Conservation (phyloP, 2,113 vertebrate species). For the Falcunculus frontatus region DNA sequence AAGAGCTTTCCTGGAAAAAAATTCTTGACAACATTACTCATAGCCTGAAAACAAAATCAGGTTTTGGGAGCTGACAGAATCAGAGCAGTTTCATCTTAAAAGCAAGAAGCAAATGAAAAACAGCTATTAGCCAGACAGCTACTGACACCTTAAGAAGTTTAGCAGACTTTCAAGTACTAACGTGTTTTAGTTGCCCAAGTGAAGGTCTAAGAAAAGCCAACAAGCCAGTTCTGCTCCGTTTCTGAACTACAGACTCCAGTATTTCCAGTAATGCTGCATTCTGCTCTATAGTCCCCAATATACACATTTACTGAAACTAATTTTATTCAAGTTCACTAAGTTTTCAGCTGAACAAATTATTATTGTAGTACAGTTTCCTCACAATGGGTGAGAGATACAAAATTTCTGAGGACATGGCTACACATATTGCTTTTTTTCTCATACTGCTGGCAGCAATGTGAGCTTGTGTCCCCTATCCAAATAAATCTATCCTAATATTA, state of each 20-base stretch:
- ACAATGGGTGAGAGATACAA: neutral
- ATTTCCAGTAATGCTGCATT: neutral
- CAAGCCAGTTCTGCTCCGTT: neutral
- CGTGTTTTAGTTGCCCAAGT: neutral
- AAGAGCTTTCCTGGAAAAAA: neutral
- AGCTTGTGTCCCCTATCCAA: neutral
- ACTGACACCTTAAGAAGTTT: neutral
- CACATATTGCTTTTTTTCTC: neutral
- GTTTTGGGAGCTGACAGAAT: neutral
- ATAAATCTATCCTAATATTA: neutral
- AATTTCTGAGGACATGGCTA: neutral
- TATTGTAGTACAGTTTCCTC: neutral
- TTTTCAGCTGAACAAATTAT: neutral
- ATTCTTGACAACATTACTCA: neutral
- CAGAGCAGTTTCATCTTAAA: neutral
- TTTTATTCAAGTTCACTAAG: neutral
- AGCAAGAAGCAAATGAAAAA: neutral
- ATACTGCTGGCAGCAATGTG: accelerated
- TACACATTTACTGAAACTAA: neutral
- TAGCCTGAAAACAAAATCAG: neutral
- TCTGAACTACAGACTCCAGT: neutral
- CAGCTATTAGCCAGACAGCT: neutral
- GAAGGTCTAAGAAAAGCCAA: neutral
- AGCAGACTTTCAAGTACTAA: neutral
- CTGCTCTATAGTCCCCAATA: neutral